Conservation (phyloP, 2,888 invertebrate species). For the Beris chalybata region DNA sequence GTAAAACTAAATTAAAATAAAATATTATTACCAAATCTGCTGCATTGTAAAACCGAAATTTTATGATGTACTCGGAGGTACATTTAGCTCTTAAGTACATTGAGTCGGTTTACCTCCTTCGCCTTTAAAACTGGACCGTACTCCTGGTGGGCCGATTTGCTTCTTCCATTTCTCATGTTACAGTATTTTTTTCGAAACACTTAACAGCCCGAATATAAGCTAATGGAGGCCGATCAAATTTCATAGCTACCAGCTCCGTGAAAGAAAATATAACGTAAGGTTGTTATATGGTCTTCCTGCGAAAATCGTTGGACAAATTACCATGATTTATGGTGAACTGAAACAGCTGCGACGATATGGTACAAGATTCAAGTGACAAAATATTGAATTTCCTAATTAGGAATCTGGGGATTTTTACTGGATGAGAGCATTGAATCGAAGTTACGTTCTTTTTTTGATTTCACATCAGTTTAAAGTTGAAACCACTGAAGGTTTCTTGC, state of each 20-base stretch:
- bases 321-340: conserved; percentile 28
- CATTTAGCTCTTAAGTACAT: too few relatives aligned
- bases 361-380: conserved; percentile 25
- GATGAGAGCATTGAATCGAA: background rate
- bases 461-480: too few relatives aligned
- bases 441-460: too few relatives aligned
- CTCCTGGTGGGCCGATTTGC: conserved; percentile 25
- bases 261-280: conserved; percentile 22
- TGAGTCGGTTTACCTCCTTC: too few relatives aligned
- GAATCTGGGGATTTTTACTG: conserved; percentile 4
- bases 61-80: too few relatives aligned
- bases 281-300: conserved; percentile 26
- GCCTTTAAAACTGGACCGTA: conserved; percentile 1
- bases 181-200: conserved; percentile 6
- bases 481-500: too few relatives aligned
- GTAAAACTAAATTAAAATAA: too few relatives aligned
- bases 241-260: conserved; percentile 19
- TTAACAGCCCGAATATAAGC: conserved; percentile 20
- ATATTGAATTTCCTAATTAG: conserved; percentile 26
- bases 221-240: conserved; percentile 26
- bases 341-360: conserved; percentile 16
- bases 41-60: too few relatives aligned
- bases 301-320: conserved; percentile 30
- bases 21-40: too few relatives aligned
- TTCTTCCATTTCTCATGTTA: conserved; percentile 18